Conservation (phyloP, 2,888 invertebrate species). For the Nemotelus pantherinus region DNA sequence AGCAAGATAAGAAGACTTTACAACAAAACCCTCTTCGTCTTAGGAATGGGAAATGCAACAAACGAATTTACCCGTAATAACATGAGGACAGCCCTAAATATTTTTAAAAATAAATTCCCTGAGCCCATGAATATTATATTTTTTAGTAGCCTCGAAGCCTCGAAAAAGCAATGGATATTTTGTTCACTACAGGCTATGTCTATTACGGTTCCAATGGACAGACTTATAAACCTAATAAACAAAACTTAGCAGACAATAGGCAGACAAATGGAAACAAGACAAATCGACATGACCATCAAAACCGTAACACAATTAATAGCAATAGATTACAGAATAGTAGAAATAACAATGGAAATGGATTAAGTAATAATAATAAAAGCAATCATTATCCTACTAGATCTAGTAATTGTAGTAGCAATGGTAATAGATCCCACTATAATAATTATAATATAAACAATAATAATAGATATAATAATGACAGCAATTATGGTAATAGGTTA, state of each 20-base stretch:
- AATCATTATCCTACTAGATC: slow-evolving; percentile 25
- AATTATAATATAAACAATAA: no score
- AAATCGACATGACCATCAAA: neutral
- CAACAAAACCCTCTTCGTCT: slow-evolving; percentile 45
- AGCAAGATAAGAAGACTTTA: slow-evolving; percentile 46
- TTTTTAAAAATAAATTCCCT: slow-evolving; percentile 52
- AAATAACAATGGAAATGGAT: no score
- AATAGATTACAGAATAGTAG: neutral
- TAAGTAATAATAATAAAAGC: slow-evolving; percentile 30
- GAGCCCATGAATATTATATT: slow-evolving; percentile 49
- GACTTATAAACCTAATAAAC: neutral
- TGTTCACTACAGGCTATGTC: slow-evolving; percentile 46
- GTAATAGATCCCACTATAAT: no score
- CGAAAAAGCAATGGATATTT: slow-evolving; percentile 49
- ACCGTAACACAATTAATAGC: neutral
- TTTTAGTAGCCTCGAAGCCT: slow-evolving; percentile 46
- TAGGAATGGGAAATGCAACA: slow-evolving; percentile 11
- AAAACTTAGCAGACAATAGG: neutral
- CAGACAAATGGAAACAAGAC: neutral
- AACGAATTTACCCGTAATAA: slow-evolving; percentile 47
- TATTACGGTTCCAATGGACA: slow-evolving; percentile 21
- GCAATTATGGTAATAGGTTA: neutral
- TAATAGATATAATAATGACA: slow-evolving; percentile 5
- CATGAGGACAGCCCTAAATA: slow-evolving; percentile 48
- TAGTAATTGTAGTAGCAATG: no score